Percentiles rank a stretch among this genome's conserved stretches.
phyloP scores from a whole-genome alignment of 1,140 invertebrate genomes.

The Drosophila neocordata region DNA sequence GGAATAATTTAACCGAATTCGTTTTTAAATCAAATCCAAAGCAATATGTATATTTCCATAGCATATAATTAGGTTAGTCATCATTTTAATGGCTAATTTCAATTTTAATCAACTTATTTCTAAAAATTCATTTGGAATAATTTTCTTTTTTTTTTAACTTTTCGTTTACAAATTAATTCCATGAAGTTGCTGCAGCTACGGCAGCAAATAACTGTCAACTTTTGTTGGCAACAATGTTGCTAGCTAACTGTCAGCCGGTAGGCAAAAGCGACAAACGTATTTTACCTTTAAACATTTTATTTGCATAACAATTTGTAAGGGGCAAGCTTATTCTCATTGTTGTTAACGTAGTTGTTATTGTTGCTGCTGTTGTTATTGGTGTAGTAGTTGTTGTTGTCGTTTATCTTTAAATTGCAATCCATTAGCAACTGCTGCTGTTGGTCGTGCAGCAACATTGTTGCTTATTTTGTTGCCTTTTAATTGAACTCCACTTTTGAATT shows the following conservation, averaged over 20 bases:
- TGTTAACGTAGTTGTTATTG: constrained; percentile 14
- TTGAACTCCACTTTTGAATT: constrained; percentile 47
- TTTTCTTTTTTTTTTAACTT: neutral
- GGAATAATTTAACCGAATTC: too few species aligned
- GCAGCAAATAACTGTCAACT: constrained; percentile 12
- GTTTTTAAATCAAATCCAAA: too few species aligned
- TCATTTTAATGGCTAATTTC: neutral
- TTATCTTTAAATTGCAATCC: constrained; percentile 38
- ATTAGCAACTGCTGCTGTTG: constrained; percentile 30
- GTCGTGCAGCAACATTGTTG: constrained; percentile 45
- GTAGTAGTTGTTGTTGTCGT: constrained; percentile 4
- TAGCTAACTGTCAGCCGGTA: neutral
- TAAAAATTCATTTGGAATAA: neutral
- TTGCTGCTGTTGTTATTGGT: constrained; percentile 11
- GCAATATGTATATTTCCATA: too few species aligned
- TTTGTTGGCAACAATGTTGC: constrained; percentile 16
- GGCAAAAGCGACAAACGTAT: constrained; percentile 5
- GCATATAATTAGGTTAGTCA: neutral
- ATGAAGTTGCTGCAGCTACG: neutral
- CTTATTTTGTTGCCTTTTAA: constrained; percentile 49
- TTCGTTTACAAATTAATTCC: neutral
- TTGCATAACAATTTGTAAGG: constrained; percentile 59
- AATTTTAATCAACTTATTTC: constrained; percentile 1
- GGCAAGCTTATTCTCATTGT: constrained; percentile 11
- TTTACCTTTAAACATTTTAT: constrained; percentile 33